These are phyloP conservation scores for Drosophila histrio DNA, from an alignment of 2,888 invertebrate genomes.

Conservation along the genomic window DNA sequence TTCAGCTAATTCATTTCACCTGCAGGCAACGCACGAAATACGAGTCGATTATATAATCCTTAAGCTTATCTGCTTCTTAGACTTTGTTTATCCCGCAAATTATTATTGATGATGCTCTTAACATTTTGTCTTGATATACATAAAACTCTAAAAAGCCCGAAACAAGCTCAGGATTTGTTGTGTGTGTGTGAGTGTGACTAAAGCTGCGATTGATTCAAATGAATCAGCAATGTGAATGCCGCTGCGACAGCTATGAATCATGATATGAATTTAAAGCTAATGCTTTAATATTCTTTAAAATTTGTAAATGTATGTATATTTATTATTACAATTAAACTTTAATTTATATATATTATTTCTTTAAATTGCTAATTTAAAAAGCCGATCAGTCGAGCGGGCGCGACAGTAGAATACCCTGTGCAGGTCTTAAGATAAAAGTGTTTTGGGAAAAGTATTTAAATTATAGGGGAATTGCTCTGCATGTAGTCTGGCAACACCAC, in stretches of 20 bases:
- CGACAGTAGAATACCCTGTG: too few species aligned
- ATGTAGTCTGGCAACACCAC: too few species aligned
- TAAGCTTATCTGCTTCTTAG: conserved; percentile 40
- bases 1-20: conserved; percentile 53
- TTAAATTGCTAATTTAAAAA: too few species aligned
- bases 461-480: too few species aligned
- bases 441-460: too few species aligned
- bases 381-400: too few species aligned
- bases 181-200: background rate
- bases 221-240: conserved; percentile 3
- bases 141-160: background rate
- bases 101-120: conserved; percentile 46
- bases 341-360: too few species aligned
- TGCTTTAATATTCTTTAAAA: too few species aligned
- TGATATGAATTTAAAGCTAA: background rate
- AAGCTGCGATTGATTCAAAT: conserved; percentile 9
- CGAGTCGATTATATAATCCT: conserved; percentile 36
- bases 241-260: background rate
- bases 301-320: too few species aligned
- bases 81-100: conserved; percentile 41
- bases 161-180: conserved; percentile 7
- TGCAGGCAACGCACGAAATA: conserved; percentile 46
- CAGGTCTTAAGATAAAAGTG: too few species aligned
- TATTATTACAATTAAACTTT: too few species aligned
- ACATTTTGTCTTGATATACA: conserved; percentile 4